Evolutionary conservation across 2,113 vertebrate species (phyloP), one percentile per base, ranked within the genome.

Genomic region (Pagrus major): DNA sequence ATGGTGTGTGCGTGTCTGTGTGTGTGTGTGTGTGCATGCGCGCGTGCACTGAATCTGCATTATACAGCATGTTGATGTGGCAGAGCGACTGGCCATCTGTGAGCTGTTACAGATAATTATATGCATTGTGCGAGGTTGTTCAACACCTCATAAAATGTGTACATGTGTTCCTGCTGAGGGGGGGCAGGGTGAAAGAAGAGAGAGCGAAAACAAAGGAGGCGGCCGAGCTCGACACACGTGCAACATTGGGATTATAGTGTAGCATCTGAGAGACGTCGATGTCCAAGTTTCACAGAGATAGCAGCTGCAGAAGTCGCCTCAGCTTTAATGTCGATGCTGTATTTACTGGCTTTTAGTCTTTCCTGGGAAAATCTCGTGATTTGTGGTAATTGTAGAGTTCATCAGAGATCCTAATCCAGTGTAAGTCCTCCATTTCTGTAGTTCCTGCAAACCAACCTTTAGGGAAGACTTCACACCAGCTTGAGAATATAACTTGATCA

Each of bases 71-170:
- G 54, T 60, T 25, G 42, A 67, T 58, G 63, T 35, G 37, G 63
- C 67, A 51, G 15, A 66, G 52, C 1, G 1, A 60, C 60, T 7
- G 9, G 9, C 61, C 81, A 73, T 73, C 61, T 78, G 74, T 37
- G 54, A 83, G 74, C 61, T 60, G 37, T 78, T 73, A 52, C 29
- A 47, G 44, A 72, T 78, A 78, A 67, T 60, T 60, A n/a, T 52
- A 46, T 67, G 52, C 16, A n/a, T 52, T 77, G 42, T 77, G 31
- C 18, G 37, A 56, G 69, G 47, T 55, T 29, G n/a, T 71, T 66
- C 41, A 67, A 27, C 47, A 31, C 47, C 60, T 67, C 14, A n/a
- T 63, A 60, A 71, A 80, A 60, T 29, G 49, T 31, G 44, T 51
- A 27, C 69, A 64, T 47, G 71, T 55, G 55, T 16, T 44, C 37